Evolutionary conservation across 2,797 vertebrate species (phyloP).

Genomic region (Gymnoscopelus braueri): DNA sequence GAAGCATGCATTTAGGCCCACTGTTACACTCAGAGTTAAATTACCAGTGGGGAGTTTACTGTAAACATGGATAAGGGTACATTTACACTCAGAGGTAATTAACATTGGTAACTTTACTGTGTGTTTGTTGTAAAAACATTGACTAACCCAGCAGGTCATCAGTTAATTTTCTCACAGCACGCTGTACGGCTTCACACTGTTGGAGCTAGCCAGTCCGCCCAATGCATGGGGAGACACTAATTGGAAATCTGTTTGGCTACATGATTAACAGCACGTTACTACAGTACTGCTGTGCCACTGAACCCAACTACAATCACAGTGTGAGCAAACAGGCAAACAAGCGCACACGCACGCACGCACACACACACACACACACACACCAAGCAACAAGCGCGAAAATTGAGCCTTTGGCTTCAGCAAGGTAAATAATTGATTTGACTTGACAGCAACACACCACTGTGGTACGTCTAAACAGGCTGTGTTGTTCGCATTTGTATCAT

Average conservation of each 20-base stretch:
- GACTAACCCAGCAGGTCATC: conserved; percentile 11
- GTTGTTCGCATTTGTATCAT: conserved; percentile 16
- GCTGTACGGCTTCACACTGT: conserved; percentile 5
- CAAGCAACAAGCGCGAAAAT: conserved; percentile 18
- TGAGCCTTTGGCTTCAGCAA: conserved; percentile 7
- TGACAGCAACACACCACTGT: conserved; percentile 34
- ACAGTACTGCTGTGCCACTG: neutral
- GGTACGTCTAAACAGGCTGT: neutral
- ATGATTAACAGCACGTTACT: conserved; percentile 26
- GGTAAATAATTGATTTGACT: conserved; percentile 48
- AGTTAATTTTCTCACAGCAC: neutral
- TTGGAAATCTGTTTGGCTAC: conserved; percentile 36
- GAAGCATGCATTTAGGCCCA: no score
- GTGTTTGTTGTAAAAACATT: conserved; percentile 14
- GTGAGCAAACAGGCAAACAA: neutral
- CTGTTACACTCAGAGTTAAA: no score
- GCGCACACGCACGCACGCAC: neutral
- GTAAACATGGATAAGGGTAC: no score
- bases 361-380: neutral
- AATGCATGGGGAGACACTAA: conserved; percentile 9
- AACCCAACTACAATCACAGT: no score
- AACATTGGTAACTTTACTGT: no score
- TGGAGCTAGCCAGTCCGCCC: conserved; percentile 13
- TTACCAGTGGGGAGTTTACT: no score
- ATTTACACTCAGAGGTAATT: no score